Conservation (phyloP, 2,888 invertebrate genomes). For the Tinea semifulvella region DNA sequence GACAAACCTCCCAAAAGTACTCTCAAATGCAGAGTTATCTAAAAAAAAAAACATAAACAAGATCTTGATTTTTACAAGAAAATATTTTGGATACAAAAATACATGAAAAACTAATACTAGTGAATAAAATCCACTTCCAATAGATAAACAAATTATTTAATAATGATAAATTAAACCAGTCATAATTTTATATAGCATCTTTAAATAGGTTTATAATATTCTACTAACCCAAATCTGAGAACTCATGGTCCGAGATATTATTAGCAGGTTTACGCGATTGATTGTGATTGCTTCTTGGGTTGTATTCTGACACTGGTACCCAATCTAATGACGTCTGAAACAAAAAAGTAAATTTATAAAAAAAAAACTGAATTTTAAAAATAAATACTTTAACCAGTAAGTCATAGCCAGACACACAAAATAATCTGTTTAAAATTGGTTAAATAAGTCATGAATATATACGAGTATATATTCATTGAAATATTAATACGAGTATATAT, state of each 20-base stretch:
- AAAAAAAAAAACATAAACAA: no score
- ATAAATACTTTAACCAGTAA: not conserved
- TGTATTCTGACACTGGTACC: constrained; percentile 63
- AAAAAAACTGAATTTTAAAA: no score
- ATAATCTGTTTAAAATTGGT: no score
- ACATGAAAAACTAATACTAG: no score
- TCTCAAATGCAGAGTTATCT: constrained; percentile 58
- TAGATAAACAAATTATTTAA: no score
- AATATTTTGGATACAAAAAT: no score
- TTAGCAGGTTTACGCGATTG: constrained; percentile 58
- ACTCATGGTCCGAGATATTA: constrained; percentile 57
- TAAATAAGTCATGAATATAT: no score
- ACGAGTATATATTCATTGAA: not conserved
- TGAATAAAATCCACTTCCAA: no score
- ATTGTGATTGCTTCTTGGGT: constrained; percentile 53
- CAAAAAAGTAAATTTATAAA: not conserved
- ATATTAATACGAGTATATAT: not conserved
- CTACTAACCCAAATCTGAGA: constrained; percentile 57
- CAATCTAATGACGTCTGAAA: constrained; percentile 57
- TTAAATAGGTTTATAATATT: constrained; percentile 16
- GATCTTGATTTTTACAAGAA: no score
- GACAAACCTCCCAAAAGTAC: constrained; percentile 60
- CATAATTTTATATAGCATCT: no score
- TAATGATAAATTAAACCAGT: no score
- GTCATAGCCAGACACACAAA: no score